These are phyloP conservation scores for Clunio marinus DNA, from an alignment of 2,888 invertebrate species.

Conservation along the genomic window DNA sequence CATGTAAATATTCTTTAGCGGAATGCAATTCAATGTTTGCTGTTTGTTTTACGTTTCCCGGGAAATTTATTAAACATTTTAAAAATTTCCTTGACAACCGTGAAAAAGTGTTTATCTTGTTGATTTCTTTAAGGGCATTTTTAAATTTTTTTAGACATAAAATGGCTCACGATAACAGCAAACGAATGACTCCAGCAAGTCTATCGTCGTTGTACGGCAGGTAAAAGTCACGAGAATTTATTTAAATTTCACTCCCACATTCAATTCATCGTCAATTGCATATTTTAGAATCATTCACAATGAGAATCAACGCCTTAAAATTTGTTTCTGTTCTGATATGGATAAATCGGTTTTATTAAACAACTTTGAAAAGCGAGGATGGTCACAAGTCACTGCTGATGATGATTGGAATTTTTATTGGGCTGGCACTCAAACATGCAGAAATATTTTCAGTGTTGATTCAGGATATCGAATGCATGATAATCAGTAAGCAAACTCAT, in stretches of 20 bases:
- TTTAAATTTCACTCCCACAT: neutral
- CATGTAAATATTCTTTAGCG: neutral
- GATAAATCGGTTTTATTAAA: conserved; percentile 90
- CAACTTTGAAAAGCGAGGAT: conserved; percentile 88
- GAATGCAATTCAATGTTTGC: neutral
- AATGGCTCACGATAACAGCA: conserved; percentile 44
- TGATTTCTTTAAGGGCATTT: neutral
- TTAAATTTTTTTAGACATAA: conserved; percentile 33
- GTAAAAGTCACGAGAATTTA: conserved; percentile 41
- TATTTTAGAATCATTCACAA: conserved; percentile 42
- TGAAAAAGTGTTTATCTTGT: neutral
- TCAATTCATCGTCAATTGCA: conserved; percentile 4
- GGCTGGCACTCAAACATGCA: conserved; percentile 87
- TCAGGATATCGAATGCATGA: conserved; percentile 88
- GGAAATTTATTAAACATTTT: neutral
- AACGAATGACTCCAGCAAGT: conserved; percentile 42
- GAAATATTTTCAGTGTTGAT: conserved; percentile 87
- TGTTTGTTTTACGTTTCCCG: neutral
- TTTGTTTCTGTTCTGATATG: conserved; percentile 55
- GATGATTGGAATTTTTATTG: conserved; percentile 97
- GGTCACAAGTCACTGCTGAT: conserved; percentile 75
- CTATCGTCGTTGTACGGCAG: conserved; percentile 53
- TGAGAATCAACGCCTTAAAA: conserved; percentile 44
- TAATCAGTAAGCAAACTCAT: conserved; percentile 65
- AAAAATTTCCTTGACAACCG: conserved; percentile 20